Evolutionary conservation across 2,888 invertebrate species (phyloP), one percentile per base, ranked within the genome.

Genomic region (Augiades crinisus): DNA sequence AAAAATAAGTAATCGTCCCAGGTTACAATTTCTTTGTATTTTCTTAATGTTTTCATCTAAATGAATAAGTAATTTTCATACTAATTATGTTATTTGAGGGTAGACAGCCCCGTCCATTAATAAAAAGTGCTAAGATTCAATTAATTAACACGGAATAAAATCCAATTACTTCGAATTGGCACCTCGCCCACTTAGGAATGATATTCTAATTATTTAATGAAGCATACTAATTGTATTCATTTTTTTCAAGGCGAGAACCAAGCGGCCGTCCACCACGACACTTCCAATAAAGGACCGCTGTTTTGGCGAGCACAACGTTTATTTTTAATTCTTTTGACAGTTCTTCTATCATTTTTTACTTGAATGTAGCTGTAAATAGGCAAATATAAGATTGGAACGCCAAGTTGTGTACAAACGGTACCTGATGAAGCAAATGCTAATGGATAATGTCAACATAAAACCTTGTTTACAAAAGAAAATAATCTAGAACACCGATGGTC

Each of bases 191-290:
- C 17, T 21, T 13, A 8, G 16, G 2, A 34, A 10, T 45, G n/a
- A 21, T 34, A 34, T 45, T 16, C 3, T 38, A 21, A 30, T 47
- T 47, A 31, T 31, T 37, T 13, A 38, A 38, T 38, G 30, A 47
- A 38, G 34, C 33, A 2, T 13, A n/a, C 41, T 50, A 50, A 50
- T 50, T 41, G 27, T 22, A 10, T 45, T 40, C 40, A 34, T 57
- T 70, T 55, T 61, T 64, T 61, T 63, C 43, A 76, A 92, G 92
- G 92, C 61, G 92, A 92, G 63, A 92, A 91, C 62, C 92, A 92
- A 67, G 92, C 92, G 1, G 92, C 92, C 1, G 92, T 92, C 40
- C 92, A 92, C 61, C 92, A 92, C 62, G 92, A 92, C 67, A 92
- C 91, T 7, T 91, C 92, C 90, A 92, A 91, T 67, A 84, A 89